Conservation (phyloP, 2,888 invertebrate species). For the Eupithecia vulgata region DNA sequence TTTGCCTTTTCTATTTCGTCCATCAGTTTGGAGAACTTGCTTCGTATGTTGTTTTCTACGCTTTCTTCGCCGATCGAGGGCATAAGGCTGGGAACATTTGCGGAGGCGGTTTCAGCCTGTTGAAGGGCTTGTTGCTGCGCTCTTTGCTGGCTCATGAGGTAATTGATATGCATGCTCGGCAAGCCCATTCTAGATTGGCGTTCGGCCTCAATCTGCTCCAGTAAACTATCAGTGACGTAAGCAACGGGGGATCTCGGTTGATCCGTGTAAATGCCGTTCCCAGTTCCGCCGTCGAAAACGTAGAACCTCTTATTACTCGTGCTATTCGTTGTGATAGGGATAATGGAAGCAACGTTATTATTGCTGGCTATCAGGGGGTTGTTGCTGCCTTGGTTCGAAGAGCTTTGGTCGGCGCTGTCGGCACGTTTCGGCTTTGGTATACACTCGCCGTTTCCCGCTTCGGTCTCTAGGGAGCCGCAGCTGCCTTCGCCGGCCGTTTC, state of each 20-base stretch:
- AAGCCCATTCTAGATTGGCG: slow-evolving; percentile 77
- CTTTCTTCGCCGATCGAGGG: slow-evolving; percentile 84
- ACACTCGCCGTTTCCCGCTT: slow-evolving; percentile 71
- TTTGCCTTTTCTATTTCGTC: slow-evolving; percentile 82
- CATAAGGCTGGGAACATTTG: slow-evolving; percentile 74
- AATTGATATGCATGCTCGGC: slow-evolving; percentile 81
- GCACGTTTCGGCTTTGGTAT: slow-evolving; percentile 69
- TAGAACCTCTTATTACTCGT: slow-evolving; percentile 73
- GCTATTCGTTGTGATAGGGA: slow-evolving; percentile 73
- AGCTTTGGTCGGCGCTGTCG: slow-evolving; percentile 77
- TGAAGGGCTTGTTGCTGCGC: slow-evolving; percentile 60
- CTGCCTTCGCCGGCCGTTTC: slow-evolving; percentile 78
- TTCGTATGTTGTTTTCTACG: slow-evolving; percentile 81
- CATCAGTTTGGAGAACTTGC: slow-evolving; percentile 82
- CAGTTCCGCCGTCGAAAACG: slow-evolving; percentile 77
- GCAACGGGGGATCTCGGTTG: slow-evolving; percentile 78
- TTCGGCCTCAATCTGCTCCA: slow-evolving; percentile 79
- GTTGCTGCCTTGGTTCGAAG: slow-evolving; percentile 81
- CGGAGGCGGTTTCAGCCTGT: slow-evolving; percentile 62
- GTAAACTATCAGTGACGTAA: slow-evolving; percentile 76
- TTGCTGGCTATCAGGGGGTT: slow-evolving; percentile 78
- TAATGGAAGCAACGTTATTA: slow-evolving; percentile 75
- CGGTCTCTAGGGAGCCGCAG: slow-evolving; percentile 78
- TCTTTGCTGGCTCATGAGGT: slow-evolving; percentile 72
- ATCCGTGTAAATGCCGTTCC: slow-evolving; percentile 61